Evolutionary conservation across 2,888 invertebrate species (phyloP).

Genomic region (Zaprionus bogoriensis): DNA sequence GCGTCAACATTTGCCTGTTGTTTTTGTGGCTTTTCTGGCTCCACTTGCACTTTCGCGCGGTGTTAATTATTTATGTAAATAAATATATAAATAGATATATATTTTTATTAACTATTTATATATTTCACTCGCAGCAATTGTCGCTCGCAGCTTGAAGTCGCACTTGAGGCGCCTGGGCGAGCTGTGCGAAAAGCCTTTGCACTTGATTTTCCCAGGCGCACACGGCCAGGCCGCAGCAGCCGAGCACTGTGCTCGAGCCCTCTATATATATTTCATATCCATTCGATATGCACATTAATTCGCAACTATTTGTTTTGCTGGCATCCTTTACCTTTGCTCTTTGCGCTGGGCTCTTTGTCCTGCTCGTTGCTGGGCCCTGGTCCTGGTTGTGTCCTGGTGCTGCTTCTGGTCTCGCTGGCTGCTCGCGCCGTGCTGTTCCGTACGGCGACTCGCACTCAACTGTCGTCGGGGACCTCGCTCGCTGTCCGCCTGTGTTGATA

Average conservation of each 20-base stretch:
- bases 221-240: no score
- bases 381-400: conserved; percentile 3
- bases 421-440: conserved; percentile 57
- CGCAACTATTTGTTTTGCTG: no score
- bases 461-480: conserved; percentile 27
- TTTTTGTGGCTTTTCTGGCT: conserved; percentile 25
- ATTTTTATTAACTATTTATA: not conserved
- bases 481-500: conserved; percentile 34
- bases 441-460: conserved; percentile 69
- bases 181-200: no score
- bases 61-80: not conserved
- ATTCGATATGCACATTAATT: no score
- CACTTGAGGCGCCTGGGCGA: no score
- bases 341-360: conserved; percentile 4
- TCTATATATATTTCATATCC: no score
- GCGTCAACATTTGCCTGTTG: conserved; percentile 55
- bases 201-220: no score
- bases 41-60: not conserved
- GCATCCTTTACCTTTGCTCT: not conserved
- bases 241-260: no score
- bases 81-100: not conserved
- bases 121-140: no score
- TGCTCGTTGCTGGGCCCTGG: not conserved
- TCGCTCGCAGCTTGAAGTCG: no score
- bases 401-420: conserved; percentile 24